Percentiles rank a stretch among this genome's conserved stretches.
phyloP scores from a whole-genome alignment of 2,113 vertebrate genomes.

The Motacilla tschutschensis region DNA sequence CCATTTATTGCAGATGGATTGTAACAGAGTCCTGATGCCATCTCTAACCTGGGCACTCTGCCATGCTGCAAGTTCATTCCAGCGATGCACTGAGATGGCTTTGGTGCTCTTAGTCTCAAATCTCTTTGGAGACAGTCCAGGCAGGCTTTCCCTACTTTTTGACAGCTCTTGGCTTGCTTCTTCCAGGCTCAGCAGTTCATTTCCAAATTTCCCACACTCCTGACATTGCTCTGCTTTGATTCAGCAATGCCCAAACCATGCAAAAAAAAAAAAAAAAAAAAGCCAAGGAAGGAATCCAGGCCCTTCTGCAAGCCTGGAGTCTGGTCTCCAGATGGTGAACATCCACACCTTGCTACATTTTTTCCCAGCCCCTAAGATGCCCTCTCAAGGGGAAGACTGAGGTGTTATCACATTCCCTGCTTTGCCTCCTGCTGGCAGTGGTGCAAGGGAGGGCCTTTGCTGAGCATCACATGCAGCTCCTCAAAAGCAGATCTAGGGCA shows the following conservation, averaged over 20 bases:
- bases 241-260: not conserved
- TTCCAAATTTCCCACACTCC: not conserved
- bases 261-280: not conserved
- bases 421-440: not conserved
- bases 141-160: constrained; percentile 6
- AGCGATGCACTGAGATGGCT: not conserved
- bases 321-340: not conserved
- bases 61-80: constrained; percentile 6
- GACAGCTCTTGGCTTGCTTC: constrained; percentile 10
- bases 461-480: not conserved
- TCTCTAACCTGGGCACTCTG: constrained; percentile 27
- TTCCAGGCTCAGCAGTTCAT: constrained; percentile 6
- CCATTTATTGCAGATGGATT: not conserved
- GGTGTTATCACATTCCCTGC: not conserved
- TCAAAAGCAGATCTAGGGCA: not conserved
- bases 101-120: not conserved
- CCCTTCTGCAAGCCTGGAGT: not conserved
- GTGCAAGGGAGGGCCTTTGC: not conserved
- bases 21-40: not conserved
- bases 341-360: not conserved
- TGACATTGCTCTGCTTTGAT: not conserved
- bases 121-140: constrained; percentile 28
- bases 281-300: not conserved
- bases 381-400: not conserved
- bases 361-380: not conserved